A percentile compares a stretch with the other conserved stretches of the same genome.
Evolutionary conservation across 1,140 invertebrate species (phyloP).

Genomic region (Charaxes varanes): DNA sequence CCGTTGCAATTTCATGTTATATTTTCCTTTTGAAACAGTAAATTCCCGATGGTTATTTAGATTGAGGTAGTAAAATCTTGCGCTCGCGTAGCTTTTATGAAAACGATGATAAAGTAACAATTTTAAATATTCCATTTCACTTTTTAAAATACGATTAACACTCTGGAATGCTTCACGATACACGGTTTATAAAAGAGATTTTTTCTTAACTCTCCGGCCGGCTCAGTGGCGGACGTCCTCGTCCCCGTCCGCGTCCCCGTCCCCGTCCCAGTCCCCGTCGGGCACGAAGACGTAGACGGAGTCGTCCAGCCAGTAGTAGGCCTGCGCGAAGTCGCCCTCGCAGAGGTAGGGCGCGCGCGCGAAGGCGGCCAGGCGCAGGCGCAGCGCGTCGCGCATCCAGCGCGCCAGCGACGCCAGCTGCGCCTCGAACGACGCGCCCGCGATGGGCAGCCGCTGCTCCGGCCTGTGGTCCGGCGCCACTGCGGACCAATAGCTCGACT

Average conservation of each 20-base stretch:
- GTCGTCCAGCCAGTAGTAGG: constrained; percentile 94
- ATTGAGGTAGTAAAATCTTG: constrained; percentile 5
- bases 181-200: too few species aligned
- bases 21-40: constrained; percentile 1
- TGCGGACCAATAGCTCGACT: too few species aligned
- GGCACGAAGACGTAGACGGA: constrained; percentile 84
- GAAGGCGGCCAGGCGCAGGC: constrained; percentile 85
- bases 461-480: constrained; percentile 81
- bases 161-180: too few species aligned
- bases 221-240: too few species aligned
- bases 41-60: not conserved
- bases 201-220: too few species aligned
- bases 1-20: too few species aligned
- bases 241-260: too few species aligned
- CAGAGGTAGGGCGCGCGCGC: constrained; percentile 93
- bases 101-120: too few species aligned
- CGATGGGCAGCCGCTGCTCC: constrained; percentile 80
- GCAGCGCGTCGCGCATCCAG: constrained; percentile 81
- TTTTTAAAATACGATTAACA: too few species aligned
- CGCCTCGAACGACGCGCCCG: constrained; percentile 83
- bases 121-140: too few species aligned
- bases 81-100: too few species aligned
- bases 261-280: not conserved
- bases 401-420: constrained; percentile 83
- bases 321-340: constrained; percentile 93